A percentile compares a stretch with the other conserved stretches of the same genome.
These are phyloP conservation scores for Poeciliopsis paucimaculata DNA, from an alignment of 2,797 vertebrate genomes.

Conservation along the genomic window DNA sequence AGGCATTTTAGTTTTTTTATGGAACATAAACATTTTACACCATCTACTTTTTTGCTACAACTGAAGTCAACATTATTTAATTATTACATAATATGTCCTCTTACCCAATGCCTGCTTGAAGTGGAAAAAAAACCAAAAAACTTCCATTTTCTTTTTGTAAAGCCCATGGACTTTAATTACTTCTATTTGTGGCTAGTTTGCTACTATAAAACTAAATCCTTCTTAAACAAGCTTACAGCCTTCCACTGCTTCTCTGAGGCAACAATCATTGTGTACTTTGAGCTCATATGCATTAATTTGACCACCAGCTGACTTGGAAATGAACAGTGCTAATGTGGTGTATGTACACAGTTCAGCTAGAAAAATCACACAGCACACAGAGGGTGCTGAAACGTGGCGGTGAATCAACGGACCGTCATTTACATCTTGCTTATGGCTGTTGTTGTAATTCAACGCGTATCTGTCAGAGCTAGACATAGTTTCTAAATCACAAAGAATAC, in stretches of 20 bases:
- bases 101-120: conserved; percentile 12
- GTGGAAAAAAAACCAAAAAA: neutral
- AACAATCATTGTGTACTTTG: conserved; percentile 16
- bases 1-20: neutral
- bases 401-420: conserved; percentile 58
- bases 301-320: conserved; percentile 45
- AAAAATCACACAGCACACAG: conserved; percentile 21
- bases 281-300: conserved; percentile 40
- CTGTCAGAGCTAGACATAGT: conserved; percentile 53
- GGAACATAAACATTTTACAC: neutral
- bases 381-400: conserved; percentile 9
- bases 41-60: neutral
- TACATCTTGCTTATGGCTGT: conserved; percentile 64
- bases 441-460: conserved; percentile 63
- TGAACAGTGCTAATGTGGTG: conserved; percentile 53
- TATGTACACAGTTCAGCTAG: conserved; percentile 27
- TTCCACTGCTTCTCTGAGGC: conserved; percentile 19
- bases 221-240: conserved; percentile 28
- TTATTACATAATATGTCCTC: conserved; percentile 6
- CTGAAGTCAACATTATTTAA: conserved; percentile 4
- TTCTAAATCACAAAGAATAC: conserved; percentile 65
- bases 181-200: conserved; percentile 1
- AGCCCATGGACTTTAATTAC: neutral
- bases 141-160: neutral
- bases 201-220: conserved; percentile 11